Percentiles rank a stretch among this genome's conserved stretches.
phyloP scores from a whole-genome alignment of 2,113 vertebrate species.

The Pituophis catenifer region DNA sequence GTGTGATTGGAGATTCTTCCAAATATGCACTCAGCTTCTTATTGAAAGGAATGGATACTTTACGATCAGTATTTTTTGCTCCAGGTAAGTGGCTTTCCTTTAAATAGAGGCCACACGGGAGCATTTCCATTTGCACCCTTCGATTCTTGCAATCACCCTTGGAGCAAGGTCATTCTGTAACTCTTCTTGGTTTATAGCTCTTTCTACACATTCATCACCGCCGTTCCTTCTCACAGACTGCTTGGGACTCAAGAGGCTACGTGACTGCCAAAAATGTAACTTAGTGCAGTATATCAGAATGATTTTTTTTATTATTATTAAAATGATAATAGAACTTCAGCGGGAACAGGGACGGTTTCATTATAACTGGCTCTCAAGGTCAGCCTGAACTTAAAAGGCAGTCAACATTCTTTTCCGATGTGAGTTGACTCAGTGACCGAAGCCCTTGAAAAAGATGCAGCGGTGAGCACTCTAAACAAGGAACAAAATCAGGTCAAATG shows the following conservation, averaged over 20 bases:
- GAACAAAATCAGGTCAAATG: not conserved
- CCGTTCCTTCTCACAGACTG: conserved; percentile 26
- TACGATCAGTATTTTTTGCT: not conserved
- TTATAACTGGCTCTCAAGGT: not conserved
- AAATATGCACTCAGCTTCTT: not conserved
- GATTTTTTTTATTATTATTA: conserved; percentile 21
- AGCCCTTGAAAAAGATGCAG: not conserved
- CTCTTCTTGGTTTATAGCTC: not conserved
- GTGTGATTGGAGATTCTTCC: not conserved
- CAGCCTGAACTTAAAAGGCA: conserved; percentile 10
- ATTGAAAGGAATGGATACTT: not conserved
- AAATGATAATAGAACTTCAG: conserved; percentile 40
- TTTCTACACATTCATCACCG: conserved; percentile 27
- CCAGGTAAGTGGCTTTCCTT: not conserved
- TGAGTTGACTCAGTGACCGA: conserved; percentile 7
- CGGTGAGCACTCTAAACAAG: not conserved
- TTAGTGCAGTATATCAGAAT: conserved; percentile 17
- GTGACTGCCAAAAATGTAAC: conserved; percentile 29
- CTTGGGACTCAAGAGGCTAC: conserved; percentile 28
- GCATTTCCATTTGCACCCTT: not conserved
- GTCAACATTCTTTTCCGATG: conserved; percentile 2
- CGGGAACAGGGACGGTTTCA: conserved; percentile 9
- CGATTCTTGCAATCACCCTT: not conserved
- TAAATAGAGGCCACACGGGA: not conserved
- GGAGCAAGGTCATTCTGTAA: not conserved